Base-by-base conservation (phyloP, 2,797 vertebrate species). In the Acipenser oxyrinchus region DNA sequence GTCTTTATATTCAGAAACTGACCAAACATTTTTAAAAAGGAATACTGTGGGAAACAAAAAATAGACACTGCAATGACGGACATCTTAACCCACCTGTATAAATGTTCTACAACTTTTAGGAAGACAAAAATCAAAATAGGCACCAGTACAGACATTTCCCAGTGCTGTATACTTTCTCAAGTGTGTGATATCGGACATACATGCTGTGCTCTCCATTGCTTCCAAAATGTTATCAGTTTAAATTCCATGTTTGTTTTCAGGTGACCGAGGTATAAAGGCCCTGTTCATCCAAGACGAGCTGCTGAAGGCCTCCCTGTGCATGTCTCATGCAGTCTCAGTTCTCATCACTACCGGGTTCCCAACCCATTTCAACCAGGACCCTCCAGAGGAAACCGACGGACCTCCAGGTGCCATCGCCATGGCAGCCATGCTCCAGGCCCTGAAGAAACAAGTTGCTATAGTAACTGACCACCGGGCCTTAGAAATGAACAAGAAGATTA, bases 331-430 rank as follows among this genome's bases (percentile, higher is more conserved):
- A 10, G 73, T 2, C 0, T 81, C 85, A 0, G 71, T 85, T 60
- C 83, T 88, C 52, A 62, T 93, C 72, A 88, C 87, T 49, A 93
- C 90, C 0, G 86, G 92, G 0, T 91, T 94, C 62, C 93, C 92
- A 18, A 87, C 88, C 1, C 88, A 91, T 67, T 87, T 77, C 71
- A 71, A 66, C 52, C 79, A 89, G 0, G 77, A 89, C 37, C 84
- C 84, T 0, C 90, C 86, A 0, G 91, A 94, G n/a, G 90, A 94
- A 77, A 94, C 85, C 0, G 92, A 93, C 0, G 87, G 87, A 4
- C 91, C 87, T 0, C 92, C 88, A 0, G 90, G 91, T 68, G 89
- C 91, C 23, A 65, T 93, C 0, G 90, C 90, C 48, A 84, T 93
- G 58, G 90, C 86, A 0, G 79, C 88, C 48, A 78, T 90, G 76